Evolutionary conservation across 2,797 vertebrate genomes (phyloP).

Genomic region (Staurois parvus): DNA sequence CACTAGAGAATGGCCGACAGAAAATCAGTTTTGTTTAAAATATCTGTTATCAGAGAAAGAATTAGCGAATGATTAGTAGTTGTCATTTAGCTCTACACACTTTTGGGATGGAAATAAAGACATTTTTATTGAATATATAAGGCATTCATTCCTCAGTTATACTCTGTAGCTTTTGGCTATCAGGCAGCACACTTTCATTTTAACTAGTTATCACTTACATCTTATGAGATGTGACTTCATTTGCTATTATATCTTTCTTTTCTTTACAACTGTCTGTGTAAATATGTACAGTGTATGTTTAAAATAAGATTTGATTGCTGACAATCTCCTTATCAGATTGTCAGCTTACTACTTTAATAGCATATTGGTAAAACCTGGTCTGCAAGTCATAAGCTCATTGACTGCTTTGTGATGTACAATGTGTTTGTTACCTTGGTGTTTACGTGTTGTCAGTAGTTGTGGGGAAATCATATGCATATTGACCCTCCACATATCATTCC

Average conservation of each 20-base stretch:
- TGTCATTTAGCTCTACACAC: too few relatives aligned
- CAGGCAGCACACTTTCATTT: neutral
- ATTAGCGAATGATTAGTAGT: too few relatives aligned
- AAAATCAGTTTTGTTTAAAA: too few relatives aligned
- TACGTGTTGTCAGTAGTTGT: neutral
- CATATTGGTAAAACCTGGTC: neutral
- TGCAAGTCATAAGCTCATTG: neutral
- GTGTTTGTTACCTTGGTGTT: neutral
- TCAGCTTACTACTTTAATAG: conserved; percentile 3
- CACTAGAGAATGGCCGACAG: too few relatives aligned
- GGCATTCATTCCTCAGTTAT: too few relatives aligned
- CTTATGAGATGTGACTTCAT: neutral
- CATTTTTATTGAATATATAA: too few relatives aligned
- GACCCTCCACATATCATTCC: too few relatives aligned
- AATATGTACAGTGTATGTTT: conserved; percentile 7
- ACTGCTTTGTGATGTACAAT: neutral
- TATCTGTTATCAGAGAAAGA: too few relatives aligned
- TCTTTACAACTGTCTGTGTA: neutral
- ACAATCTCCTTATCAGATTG: neutral
- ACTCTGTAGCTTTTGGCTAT: neutral
- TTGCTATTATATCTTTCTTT: neutral
- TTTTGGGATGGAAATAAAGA: too few relatives aligned
- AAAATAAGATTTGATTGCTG: neutral
- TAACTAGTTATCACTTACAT: neutral
- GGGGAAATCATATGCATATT: neutral